These are phyloP conservation scores for Campoplex nolae DNA, from an alignment of 2,888 invertebrate genomes.

Conservation along the genomic window DNA sequence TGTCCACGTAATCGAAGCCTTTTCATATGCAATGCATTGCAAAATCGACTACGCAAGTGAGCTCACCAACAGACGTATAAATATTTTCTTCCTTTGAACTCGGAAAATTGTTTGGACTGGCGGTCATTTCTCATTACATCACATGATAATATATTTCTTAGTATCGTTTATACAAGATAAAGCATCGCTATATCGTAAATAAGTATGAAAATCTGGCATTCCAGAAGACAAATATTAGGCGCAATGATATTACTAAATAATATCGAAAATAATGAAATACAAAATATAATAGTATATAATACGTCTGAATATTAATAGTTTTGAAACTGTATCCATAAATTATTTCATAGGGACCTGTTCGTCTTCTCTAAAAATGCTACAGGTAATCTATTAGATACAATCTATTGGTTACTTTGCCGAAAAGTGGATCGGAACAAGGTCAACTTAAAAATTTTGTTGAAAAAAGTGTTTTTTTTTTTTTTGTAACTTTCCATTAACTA, in stretches of 20 bases:
- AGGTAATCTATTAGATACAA: too few relatives aligned
- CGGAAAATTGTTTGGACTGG: not conserved
- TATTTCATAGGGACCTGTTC: too few relatives aligned
- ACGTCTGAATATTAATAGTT: not conserved
- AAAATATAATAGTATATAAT: not conserved
- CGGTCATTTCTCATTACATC: slow-evolving; percentile 4
- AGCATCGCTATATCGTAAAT: not conserved
- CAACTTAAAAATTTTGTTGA: too few relatives aligned
- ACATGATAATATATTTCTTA: not conserved
- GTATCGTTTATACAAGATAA: not conserved
- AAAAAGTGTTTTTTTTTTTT: too few relatives aligned
- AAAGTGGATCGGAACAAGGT: too few relatives aligned
- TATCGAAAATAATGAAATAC: not conserved
- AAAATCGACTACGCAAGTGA: not conserved
- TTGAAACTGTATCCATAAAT: not conserved
- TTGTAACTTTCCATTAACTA: too few relatives aligned
- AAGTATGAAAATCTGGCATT: not conserved
- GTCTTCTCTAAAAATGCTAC: too few relatives aligned
- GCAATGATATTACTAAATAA: not conserved
- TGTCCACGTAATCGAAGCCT: not conserved
- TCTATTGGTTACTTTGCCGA: too few relatives aligned
- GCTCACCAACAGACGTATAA: not conserved
- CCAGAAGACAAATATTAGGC: not conserved
- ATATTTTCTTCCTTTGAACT: slow-evolving; percentile 1
- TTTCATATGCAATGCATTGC: not conserved